A percentile compares a stretch with the other conserved stretches of the same genome.
Evolutionary conservation across 1,140 invertebrate species (phyloP).

Genomic region (Pseudomyrmex cubaensis): DNA sequence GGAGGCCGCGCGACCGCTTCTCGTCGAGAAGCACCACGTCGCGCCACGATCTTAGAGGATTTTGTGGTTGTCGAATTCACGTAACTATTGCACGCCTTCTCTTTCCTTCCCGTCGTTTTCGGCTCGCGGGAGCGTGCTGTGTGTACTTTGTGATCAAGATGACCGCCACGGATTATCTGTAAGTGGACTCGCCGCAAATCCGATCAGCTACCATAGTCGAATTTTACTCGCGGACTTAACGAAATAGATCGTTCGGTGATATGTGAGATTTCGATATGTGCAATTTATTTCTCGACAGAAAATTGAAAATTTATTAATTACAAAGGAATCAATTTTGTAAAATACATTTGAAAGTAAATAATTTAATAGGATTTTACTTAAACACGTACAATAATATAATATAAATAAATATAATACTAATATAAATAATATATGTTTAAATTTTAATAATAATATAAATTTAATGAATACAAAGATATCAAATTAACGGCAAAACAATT

Average conservation of each 20-base stretch:
- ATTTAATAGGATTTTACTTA: too few relatives aligned
- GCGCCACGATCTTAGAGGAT: conserved; percentile 14
- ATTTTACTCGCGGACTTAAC: neutral
- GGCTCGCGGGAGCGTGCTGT: conserved; percentile 2
- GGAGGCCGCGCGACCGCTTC: conserved; percentile 2
- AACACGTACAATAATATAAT: too few relatives aligned
- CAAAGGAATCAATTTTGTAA: neutral
- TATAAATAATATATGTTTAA: too few relatives aligned
- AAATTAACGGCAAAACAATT: conserved; percentile 1
- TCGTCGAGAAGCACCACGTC: conserved; percentile 27
- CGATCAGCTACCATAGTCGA: conserved; percentile 1
- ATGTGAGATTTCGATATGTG: neutral
- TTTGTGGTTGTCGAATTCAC: conserved; percentile 53
- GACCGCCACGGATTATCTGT: conserved; percentile 13
- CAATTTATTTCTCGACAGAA: too few relatives aligned
- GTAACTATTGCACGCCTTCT: conserved; percentile 20
- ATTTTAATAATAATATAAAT: too few relatives aligned
- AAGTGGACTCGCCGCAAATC: conserved; percentile 39
- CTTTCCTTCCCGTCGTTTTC: too few relatives aligned
- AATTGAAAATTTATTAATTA: neutral
- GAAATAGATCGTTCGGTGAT: neutral
- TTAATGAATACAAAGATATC: too few relatives aligned
- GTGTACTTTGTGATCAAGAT: conserved; percentile 35
- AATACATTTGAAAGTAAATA: too few relatives aligned
- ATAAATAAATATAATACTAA: too few relatives aligned